Percentiles rank a stretch among this genome's conserved stretches.
phyloP scores from a whole-genome alignment of 1,140 invertebrate species.

The Atta texana region DNA sequence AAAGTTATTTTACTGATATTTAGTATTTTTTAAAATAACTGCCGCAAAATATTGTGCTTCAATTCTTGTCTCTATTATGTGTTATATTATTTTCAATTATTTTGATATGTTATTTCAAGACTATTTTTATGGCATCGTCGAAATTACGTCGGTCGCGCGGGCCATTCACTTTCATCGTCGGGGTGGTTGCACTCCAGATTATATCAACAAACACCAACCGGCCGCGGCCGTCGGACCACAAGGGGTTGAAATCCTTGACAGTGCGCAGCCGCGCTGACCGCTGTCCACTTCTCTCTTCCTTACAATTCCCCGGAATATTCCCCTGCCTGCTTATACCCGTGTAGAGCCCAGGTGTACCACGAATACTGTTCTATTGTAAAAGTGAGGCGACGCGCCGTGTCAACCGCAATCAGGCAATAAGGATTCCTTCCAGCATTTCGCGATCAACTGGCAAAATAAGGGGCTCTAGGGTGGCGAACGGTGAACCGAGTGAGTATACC shows the following conservation, averaged over 20 bases:
- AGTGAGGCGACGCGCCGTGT: constrained; percentile 28
- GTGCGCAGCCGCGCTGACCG: constrained; percentile 81
- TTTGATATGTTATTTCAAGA: background rate
- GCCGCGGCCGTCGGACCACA: background rate
- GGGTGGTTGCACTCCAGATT: constrained; percentile 67
- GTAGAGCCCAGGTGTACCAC: constrained; percentile 33
- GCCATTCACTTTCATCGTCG: constrained; percentile 72
- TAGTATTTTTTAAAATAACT: background rate
- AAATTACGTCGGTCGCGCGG: background rate
- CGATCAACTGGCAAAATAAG: constrained; percentile 66
- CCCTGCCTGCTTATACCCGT: constrained; percentile 43
- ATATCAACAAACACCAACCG: constrained; percentile 14
- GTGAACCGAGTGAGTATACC: constrained; percentile 70
- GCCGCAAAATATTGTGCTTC: background rate
- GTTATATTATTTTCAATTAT: background rate
- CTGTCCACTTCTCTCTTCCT: constrained; percentile 72
- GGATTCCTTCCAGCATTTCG: background rate
- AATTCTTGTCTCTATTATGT: background rate
- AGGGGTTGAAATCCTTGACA: constrained; percentile 54
- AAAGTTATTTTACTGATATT: background rate
- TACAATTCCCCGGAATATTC: constrained; percentile 52
- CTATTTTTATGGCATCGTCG: background rate
- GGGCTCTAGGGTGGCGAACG: constrained; percentile 71
- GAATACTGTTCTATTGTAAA: constrained; percentile 32
- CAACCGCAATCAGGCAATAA: constrained; percentile 4